A percentile compares a stretch with the other conserved stretches of the same genome.
Conservation (phyloP, 2,888 invertebrate species). For the Odontothrips loti region DNA sequence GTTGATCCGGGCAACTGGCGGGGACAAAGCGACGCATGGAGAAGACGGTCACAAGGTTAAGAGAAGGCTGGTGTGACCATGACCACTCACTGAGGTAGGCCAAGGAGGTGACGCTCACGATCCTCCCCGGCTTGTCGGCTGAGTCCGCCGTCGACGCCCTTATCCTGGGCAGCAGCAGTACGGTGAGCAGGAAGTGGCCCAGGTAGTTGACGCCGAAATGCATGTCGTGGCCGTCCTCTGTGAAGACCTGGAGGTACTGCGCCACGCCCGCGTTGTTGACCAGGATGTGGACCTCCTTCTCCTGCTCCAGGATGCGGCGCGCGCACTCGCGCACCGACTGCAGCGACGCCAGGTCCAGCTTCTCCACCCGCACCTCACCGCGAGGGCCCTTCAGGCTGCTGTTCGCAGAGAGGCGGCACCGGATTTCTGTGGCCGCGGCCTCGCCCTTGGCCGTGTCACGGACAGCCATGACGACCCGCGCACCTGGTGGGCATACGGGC, state of each 20-base stretch:
- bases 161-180: constrained; percentile 57
- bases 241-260: constrained; percentile 56
- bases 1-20: not conserved
- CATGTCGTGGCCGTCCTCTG: constrained; percentile 61
- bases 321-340: constrained; percentile 56
- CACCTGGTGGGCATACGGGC: constrained; percentile 40
- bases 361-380: constrained; percentile 29
- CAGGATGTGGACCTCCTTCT: constrained; percentile 36
- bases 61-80: too few species aligned
- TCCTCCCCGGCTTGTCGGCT: constrained; percentile 49
- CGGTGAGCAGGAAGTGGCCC: constrained; percentile 58
- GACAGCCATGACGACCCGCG: constrained; percentile 51
- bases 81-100: constrained; percentile 45
- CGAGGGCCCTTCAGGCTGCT: not conserved
- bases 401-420: constrained; percentile 11
- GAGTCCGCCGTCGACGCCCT: constrained; percentile 43
- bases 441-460: constrained; percentile 47
- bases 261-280: constrained; percentile 48
- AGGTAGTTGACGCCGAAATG: constrained; percentile 65
- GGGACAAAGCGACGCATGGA: too few species aligned
- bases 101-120: constrained; percentile 58
- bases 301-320: constrained; percentile 31
- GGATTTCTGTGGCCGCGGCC: constrained; percentile 43
- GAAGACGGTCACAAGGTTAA: too few species aligned
- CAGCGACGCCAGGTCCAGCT: constrained; percentile 54